These are phyloP conservation scores for Physocephala rufipes DNA, from an alignment of 2,888 invertebrate species.

Conservation along the genomic window DNA sequence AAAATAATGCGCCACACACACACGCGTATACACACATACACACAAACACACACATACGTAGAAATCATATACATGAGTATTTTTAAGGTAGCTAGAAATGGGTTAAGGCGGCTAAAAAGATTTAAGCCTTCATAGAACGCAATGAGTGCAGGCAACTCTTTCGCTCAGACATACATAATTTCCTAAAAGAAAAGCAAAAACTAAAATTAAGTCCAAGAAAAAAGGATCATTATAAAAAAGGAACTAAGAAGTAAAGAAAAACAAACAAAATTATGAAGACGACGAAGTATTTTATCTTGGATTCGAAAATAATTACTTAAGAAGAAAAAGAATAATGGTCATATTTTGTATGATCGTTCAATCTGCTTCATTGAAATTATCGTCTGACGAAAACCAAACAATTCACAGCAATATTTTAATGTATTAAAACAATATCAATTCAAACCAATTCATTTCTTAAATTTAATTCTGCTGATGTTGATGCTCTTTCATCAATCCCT, in stretches of 20 bases:
- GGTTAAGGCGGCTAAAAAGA: neutral
- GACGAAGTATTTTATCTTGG: too few relatives aligned
- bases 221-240: constrained; percentile 9
- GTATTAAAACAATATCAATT: too few relatives aligned
- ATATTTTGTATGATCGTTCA: neutral
- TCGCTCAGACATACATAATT: neutral
- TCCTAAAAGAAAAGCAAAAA: neutral
- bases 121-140: neutral
- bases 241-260: constrained; percentile 1
- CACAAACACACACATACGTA: too few relatives aligned
- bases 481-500: too few relatives aligned
- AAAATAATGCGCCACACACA: too few relatives aligned
- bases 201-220: neutral
- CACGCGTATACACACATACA: neutral
- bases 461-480: too few relatives aligned
- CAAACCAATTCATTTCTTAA: too few relatives aligned
- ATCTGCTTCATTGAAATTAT: constrained; percentile 8
- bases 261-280: neutral
- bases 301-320: neutral
- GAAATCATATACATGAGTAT: neutral
- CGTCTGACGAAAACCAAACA: too few relatives aligned
- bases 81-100: constrained; percentile 25
- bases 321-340: constrained; percentile 7
- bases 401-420: too few relatives aligned
- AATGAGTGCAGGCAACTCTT: neutral